Percentiles rank a stretch among this genome's conserved stretches.
These are phyloP conservation scores for Euthynnus affinis DNA, from an alignment of 2,797 vertebrate genomes.

Conservation along the genomic window DNA sequence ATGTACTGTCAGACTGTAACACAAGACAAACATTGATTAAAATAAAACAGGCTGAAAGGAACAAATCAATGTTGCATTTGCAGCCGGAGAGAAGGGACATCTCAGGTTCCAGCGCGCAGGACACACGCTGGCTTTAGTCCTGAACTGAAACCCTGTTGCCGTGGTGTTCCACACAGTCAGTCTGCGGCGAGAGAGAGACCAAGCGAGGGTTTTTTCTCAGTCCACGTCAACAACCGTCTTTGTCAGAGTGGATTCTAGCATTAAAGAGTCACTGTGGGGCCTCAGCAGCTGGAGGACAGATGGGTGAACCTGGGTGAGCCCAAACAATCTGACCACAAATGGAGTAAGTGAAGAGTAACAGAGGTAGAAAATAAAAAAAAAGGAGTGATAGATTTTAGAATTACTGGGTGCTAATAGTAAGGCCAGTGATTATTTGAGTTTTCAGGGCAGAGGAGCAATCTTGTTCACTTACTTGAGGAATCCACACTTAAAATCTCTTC, in stretches of 20 bases:
- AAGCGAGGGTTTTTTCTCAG: conserved; percentile 16
- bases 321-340: conserved; percentile 24
- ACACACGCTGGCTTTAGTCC: conserved; percentile 30
- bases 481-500: conserved; percentile 37
- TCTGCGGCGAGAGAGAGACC: conserved; percentile 15
- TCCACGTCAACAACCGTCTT: conserved; percentile 50
- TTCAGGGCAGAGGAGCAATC: conserved; percentile 30
- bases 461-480: conserved; percentile 48
- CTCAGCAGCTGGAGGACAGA: conserved; percentile 49
- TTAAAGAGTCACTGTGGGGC: conserved; percentile 4
- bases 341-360: conserved; percentile 31
- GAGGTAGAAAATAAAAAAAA: conserved; percentile 56
- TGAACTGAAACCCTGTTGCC: conserved; percentile 19
- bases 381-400: conserved; percentile 5
- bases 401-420: conserved; percentile 17
- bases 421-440: conserved; percentile 26
- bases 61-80: conserved; percentile 68
- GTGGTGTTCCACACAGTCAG: conserved; percentile 30
- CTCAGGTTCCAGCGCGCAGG: conserved; percentile 67
- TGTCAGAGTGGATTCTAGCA: conserved; percentile 48
- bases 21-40: conserved; percentile 76
- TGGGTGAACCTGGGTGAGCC: conserved; percentile 40
- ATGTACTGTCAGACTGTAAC: conserved; percentile 67
- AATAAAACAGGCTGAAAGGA: conserved; percentile 62
- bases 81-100: conserved; percentile 51